These are phyloP conservation scores for Tenualosa thibaudeaui DNA, from an alignment of 2,797 vertebrate genomes.

Conservation along the genomic window DNA sequence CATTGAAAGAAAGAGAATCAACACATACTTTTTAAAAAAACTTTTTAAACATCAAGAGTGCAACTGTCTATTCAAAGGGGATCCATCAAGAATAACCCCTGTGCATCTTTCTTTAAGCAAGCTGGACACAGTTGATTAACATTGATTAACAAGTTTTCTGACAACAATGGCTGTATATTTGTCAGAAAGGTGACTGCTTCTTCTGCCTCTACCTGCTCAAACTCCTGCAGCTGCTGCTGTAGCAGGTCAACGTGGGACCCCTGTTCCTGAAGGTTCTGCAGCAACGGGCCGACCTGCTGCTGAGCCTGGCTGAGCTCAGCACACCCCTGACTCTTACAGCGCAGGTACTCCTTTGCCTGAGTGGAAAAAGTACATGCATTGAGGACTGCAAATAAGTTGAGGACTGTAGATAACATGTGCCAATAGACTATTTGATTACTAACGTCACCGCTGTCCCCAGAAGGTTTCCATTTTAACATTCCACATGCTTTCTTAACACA, in stretches of 20 bases:
- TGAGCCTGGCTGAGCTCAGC: constrained; percentile 54
- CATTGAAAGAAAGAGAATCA: background rate
- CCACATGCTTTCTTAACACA: no score
- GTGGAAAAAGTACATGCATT: constrained; percentile 24
- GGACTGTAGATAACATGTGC: background rate
- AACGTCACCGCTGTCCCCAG: no score
- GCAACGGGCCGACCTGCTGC: constrained; percentile 20
- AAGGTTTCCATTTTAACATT: no score
- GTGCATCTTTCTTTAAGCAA: background rate
- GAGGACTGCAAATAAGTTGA: background rate
- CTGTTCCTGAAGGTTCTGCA: constrained; percentile 51
- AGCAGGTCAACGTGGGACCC: constrained; percentile 54
- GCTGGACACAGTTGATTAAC: background rate
- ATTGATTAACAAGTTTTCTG: background rate
- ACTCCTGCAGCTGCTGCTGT: constrained; percentile 56
- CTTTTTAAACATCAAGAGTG: background rate
- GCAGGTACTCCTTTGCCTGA: constrained; percentile 75
- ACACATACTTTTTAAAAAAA: background rate
- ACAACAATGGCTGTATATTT: background rate
- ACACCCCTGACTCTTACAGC: constrained; percentile 66
- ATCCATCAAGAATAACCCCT: background rate
- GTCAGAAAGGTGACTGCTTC: background rate
- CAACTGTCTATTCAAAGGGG: background rate
- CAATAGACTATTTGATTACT: background rate
- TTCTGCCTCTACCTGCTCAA: constrained; percentile 53